phyloP scores from a whole-genome alignment of 2,797 vertebrate species.

The Tangara arthus region DNA sequence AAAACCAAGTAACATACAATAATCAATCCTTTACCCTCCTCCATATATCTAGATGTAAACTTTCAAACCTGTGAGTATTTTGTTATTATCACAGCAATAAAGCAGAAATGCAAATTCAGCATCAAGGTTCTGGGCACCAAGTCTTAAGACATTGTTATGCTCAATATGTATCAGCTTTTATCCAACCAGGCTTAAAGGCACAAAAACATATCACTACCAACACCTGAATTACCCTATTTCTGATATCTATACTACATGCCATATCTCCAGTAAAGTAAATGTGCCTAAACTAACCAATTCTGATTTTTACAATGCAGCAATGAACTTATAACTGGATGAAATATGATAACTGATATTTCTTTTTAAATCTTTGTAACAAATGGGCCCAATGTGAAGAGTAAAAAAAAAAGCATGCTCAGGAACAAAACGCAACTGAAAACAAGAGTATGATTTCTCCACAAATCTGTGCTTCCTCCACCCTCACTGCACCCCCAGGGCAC shows the following conservation, averaged over 20 bases:
- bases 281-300: neutral
- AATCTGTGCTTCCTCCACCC: too few species aligned
- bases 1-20: neutral
- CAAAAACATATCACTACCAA: neutral
- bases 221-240: neutral
- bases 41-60: neutral
- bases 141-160: neutral
- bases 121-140: neutral
- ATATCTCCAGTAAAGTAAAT: neutral
- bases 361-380: neutral
- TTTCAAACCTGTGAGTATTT: neutral
- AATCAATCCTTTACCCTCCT: neutral
- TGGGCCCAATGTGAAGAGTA: neutral
- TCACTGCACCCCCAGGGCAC: accelerated
- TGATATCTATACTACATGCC: neutral
- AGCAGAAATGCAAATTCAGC: neutral
- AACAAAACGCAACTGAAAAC: neutral
- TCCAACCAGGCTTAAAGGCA: neutral
- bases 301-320: neutral
- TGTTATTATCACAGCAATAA: neutral
- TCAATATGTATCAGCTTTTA: neutral
- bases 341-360: neutral
- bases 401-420: neutral
- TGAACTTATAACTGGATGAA: neutral
- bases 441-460: neutral